Conservation (phyloP, 2,888 invertebrate species). For the Steromphala cineraria region DNA sequence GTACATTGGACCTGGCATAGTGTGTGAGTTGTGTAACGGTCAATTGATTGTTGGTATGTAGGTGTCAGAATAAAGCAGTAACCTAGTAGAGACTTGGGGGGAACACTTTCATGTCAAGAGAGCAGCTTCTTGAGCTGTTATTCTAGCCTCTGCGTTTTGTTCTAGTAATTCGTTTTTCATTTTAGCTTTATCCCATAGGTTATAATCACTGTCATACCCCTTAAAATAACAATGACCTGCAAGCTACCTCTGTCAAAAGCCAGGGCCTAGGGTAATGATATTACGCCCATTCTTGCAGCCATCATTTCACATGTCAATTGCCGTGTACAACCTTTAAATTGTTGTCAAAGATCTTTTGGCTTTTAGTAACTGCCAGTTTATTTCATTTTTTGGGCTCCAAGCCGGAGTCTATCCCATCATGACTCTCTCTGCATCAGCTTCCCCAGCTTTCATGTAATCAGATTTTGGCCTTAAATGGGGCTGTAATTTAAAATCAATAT, state of each 20-base stretch:
- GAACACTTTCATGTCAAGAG: too few relatives aligned
- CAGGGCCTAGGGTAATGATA: too few relatives aligned
- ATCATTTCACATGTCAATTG: too few relatives aligned
- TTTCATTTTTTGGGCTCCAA: background rate
- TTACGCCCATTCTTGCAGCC: too few relatives aligned
- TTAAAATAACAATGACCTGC: too few relatives aligned
- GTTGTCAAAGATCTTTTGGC: background rate
- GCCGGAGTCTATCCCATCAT: background rate
- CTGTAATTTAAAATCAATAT: background rate
- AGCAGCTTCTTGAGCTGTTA: too few relatives aligned
- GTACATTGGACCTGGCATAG: background rate
- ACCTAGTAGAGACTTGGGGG: background rate
- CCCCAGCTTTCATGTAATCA: background rate
- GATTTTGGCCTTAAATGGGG: constrained; percentile 1
- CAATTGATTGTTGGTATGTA: background rate
- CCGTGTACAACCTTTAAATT: too few relatives aligned
- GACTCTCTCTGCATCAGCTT: background rate
- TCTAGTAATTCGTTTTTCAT: too few relatives aligned
- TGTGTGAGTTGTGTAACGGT: background rate
- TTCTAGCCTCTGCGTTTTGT: too few relatives aligned
- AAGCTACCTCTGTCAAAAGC: too few relatives aligned
- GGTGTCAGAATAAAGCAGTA: background rate
- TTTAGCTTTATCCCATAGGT: too few relatives aligned
- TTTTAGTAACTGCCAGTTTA: background rate
- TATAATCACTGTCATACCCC: too few relatives aligned